Base-by-base conservation (phyloP, 2,888 invertebrate genomes). In the Chironomus tentans region DNA sequence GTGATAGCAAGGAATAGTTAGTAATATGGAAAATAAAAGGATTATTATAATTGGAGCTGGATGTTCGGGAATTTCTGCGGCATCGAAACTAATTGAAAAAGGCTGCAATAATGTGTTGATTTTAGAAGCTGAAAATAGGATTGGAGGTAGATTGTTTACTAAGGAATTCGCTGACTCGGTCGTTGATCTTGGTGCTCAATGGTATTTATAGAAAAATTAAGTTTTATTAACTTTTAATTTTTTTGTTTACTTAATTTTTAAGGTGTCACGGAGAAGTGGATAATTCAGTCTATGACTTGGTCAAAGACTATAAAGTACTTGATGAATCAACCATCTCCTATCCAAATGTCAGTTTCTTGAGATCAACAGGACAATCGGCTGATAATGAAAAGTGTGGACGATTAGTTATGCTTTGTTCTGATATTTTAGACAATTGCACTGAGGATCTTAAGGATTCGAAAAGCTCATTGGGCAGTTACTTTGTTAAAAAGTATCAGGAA, bases 41-140 rank as follows among this genome's bases (percentile, higher is more conserved):
- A 82, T 88, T 56, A 78, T 88, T 77, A 85, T 89, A 65, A 82
- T 89, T 77, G 89, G 89, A 77, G 88, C 87, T 62, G 88, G 88
- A 13, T 84, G 85, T 21, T 82, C 88, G 13, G 88, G 88, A 13
- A 83, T 88, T 69, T 85, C 87, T 12, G 87, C 87, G n/a, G 87
- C 87, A 7, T 81, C 83, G 7, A 82, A 82, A 77, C 80, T 88
- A 10, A 77, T 84, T 3, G 82, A 85, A 78, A 82, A 82, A 78
- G 85, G 85, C n/a, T 80, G 85, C 12, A 79, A 80, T 47, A 82
- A 87, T 79, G 79, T 89, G 5, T 84, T 81, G 5, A 82, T 89
- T 77, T 81, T 84, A 78, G 88, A 84, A 81, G 85, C 82, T 61
- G 84, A 84, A 80, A 79, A 83, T 78, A 81, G 86, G 61, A 83